A percentile compares a stretch with the other conserved stretches of the same genome.
Evolutionary conservation across 2,113 vertebrate species (phyloP).

Genomic region (Phyllostomus hastatus): DNA sequence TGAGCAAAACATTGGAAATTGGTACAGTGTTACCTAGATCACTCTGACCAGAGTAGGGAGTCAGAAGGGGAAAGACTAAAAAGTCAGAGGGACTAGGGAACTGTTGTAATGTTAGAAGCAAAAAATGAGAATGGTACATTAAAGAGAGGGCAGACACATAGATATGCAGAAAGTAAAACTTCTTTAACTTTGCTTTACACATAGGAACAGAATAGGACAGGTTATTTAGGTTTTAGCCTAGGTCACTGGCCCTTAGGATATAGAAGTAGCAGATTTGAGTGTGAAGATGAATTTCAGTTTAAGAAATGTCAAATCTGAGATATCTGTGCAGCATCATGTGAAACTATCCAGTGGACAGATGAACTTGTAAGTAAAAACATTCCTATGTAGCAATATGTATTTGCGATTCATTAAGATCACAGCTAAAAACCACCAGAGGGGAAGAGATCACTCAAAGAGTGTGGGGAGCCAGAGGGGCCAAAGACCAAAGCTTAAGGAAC

Average conservation of each 20-base stretch:
- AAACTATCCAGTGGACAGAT: neutral
- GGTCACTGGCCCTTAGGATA: neutral
- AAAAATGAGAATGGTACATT: neutral
- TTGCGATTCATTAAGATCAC: neutral
- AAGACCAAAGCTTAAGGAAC: neutral
- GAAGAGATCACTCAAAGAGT: neutral
- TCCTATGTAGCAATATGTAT: neutral
- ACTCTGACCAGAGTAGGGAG: neutral
- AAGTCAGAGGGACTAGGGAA: neutral
- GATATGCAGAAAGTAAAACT: neutral
- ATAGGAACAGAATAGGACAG: neutral
- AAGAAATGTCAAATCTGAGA: neutral
- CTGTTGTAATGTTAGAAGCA: neutral
- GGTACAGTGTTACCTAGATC: neutral
- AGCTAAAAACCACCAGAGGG: neutral
- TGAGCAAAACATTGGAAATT: neutral
- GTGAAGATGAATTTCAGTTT: neutral
- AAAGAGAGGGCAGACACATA: neutral
- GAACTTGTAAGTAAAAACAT: neutral
- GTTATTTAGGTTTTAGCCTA: neutral
- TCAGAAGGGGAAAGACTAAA: neutral
- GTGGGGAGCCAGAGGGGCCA: neutral
- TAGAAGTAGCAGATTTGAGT: neutral
- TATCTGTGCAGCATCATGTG: neutral
- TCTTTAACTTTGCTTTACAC: neutral